phyloP scores from a whole-genome alignment of 2,113 vertebrate genomes.

The Circaetus cinerascens region DNA sequence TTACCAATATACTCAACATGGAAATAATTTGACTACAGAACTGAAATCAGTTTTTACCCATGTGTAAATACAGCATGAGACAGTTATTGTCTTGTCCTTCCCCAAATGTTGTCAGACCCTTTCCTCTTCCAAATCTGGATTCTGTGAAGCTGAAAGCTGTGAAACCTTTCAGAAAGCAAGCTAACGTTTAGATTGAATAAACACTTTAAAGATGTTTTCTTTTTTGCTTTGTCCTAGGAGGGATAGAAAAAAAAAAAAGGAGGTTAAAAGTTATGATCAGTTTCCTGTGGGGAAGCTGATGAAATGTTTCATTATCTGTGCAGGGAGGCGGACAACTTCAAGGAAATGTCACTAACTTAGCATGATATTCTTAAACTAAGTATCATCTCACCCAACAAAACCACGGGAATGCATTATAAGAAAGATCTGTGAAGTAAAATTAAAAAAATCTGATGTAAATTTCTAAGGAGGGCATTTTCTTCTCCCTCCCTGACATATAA shows the following conservation, averaged over 20 bases:
- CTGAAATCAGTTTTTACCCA: neutral
- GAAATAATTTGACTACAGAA: neutral
- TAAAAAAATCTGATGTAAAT: slow-evolving; percentile 13
- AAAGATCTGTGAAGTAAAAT: slow-evolving; percentile 18
- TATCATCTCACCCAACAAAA: slow-evolving; percentile 8
- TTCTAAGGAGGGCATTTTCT: slow-evolving; percentile 18
- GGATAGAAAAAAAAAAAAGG: neutral
- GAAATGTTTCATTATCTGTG: slow-evolving; percentile 59
- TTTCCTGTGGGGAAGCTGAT: slow-evolving; percentile 65
- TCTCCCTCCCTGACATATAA: neutral
- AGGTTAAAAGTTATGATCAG: slow-evolving; percentile 56
- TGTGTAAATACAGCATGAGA: neutral
- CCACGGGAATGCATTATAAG: slow-evolving; percentile 32
- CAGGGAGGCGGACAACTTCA: slow-evolving; percentile 40
- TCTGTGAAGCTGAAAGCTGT: neutral
- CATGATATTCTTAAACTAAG: slow-evolving; percentile 33
- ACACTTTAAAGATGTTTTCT: slow-evolving; percentile 2
- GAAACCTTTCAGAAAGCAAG: slow-evolving; percentile 12
- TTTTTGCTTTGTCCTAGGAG: slow-evolving; percentile 29
- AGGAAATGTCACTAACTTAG: slow-evolving; percentile 58
- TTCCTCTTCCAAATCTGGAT: neutral
- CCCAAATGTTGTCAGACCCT: neutral
- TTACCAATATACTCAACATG: neutral
- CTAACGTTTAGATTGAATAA: neutral
- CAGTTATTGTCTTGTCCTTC: neutral